phyloP scores from a whole-genome alignment of 2,888 invertebrate genomes.

The Mythimna albipuncta region DNA sequence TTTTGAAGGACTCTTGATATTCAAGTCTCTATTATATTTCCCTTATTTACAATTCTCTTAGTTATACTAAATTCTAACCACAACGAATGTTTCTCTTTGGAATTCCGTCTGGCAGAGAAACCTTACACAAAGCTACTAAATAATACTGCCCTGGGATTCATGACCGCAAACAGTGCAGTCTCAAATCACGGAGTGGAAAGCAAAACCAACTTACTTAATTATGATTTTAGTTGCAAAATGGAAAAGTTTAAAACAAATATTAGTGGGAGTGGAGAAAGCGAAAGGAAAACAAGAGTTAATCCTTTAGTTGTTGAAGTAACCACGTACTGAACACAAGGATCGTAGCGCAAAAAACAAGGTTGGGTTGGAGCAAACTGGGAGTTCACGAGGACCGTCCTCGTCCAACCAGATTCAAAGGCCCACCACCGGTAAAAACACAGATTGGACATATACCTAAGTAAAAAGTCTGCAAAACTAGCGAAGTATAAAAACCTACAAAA shows the following conservation, averaged over 20 bases:
- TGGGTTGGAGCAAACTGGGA: neutral
- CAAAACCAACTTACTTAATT: slow-evolving; percentile 33
- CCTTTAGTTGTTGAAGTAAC: slow-evolving; percentile 5
- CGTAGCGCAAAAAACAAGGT: neutral
- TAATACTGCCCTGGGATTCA: slow-evolving; percentile 48
- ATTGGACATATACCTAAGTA: slow-evolving; percentile 3
- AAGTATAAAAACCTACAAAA: slow-evolving; percentile 27
- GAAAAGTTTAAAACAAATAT: slow-evolving; percentile 34
- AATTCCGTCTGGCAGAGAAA: slow-evolving; percentile 35
- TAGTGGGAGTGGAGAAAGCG: slow-evolving; percentile 22
- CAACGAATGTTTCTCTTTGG: slow-evolving; percentile 30
- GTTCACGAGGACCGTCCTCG: neutral
- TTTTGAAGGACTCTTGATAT: neutral
- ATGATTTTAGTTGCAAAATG: slow-evolving; percentile 31
- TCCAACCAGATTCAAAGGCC: neutral
- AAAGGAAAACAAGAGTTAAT: slow-evolving; percentile 41
- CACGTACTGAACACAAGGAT: slow-evolving; percentile 5
- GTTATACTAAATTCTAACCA: slow-evolving; percentile 28
- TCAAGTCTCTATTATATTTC: neutral
- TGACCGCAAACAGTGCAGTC: slow-evolving; percentile 51
- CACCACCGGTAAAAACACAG: neutral
- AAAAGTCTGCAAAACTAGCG: slow-evolving; percentile 10
- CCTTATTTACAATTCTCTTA: slow-evolving; percentile 13
- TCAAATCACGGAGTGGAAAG: slow-evolving; percentile 45
- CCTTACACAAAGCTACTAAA: slow-evolving; percentile 50